Evolutionary conservation across 2,888 invertebrate species (phyloP).

Genomic region (Habrosyne pyritoides): DNA sequence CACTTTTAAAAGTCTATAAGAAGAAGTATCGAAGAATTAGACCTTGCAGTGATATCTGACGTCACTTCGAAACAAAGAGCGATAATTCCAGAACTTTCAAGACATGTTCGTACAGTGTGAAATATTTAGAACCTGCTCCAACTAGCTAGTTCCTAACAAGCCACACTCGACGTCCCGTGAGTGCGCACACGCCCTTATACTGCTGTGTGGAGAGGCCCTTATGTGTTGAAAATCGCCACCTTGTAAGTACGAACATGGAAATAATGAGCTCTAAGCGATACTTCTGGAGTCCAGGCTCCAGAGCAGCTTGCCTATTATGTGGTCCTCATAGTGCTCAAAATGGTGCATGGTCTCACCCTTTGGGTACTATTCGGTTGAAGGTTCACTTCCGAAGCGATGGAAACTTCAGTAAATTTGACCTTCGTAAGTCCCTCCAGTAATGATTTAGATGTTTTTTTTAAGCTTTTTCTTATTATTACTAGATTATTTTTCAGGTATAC

Average conservation of each 20-base stretch:
- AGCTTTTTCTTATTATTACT: no score
- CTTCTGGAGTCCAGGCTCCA: not conserved
- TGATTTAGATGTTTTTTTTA: no score
- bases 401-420: no score
- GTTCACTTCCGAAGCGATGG: no score
- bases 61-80: not conserved
- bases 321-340: not conserved
- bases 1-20: no score
- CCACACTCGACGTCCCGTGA: constrained; percentile 30
- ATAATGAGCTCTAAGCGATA: constrained; percentile 32
- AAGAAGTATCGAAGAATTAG: no score
- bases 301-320: not conserved
- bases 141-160: constrained; percentile 44
- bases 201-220: constrained; percentile 42
- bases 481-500: no score
- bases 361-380: no score
- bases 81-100: not conserved
- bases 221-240: constrained; percentile 43
- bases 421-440: no score
- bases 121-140: constrained; percentile 20
- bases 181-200: constrained; percentile 19
- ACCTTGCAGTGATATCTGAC: no score
- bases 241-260: constrained; percentile 28
- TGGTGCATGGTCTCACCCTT: no score
- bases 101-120: not conserved